Conservation (phyloP, 2,797 vertebrate species). For the Distichodus sexfasciatus region DNA sequence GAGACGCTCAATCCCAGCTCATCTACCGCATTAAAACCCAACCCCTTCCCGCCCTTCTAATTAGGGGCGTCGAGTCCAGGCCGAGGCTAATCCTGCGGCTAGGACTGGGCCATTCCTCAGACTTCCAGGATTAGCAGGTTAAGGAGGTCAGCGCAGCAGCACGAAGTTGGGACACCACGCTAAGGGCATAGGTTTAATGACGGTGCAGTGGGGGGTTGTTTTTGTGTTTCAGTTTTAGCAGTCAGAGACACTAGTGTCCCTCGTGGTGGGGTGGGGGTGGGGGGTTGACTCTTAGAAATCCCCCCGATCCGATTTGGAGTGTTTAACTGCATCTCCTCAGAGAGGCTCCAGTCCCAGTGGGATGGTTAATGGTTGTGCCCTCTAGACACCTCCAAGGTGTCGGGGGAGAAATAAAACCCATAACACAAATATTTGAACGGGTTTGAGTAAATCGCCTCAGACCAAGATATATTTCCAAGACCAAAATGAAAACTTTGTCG, state of each 20-base stretch:
- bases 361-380: background rate
- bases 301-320: slow-evolving; percentile 56
- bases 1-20: slow-evolving; percentile 25
- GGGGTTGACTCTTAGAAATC: slow-evolving; percentile 54
- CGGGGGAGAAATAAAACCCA: too few species aligned
- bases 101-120: too few species aligned
- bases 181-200: background rate
- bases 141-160: slow-evolving; percentile 10
- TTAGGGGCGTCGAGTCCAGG: background rate
- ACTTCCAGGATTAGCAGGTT: slow-evolving; percentile 24
- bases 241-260: too few species aligned
- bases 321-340: slow-evolving; percentile 47
- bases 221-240: too few species aligned
- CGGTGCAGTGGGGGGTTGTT: too few species aligned
- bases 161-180: background rate
- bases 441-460: too few species aligned
- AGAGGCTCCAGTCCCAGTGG: background rate
- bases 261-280: background rate
- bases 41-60: slow-evolving; percentile 15
- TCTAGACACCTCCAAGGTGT: too few species aligned
- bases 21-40: slow-evolving; percentile 34
- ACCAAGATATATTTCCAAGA: too few species aligned
- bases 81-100: background rate
- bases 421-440: too few species aligned
- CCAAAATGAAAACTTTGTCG: too few species aligned